Conservation (phyloP, 2,113 vertebrate species). For the Mustelus asterias region DNA sequence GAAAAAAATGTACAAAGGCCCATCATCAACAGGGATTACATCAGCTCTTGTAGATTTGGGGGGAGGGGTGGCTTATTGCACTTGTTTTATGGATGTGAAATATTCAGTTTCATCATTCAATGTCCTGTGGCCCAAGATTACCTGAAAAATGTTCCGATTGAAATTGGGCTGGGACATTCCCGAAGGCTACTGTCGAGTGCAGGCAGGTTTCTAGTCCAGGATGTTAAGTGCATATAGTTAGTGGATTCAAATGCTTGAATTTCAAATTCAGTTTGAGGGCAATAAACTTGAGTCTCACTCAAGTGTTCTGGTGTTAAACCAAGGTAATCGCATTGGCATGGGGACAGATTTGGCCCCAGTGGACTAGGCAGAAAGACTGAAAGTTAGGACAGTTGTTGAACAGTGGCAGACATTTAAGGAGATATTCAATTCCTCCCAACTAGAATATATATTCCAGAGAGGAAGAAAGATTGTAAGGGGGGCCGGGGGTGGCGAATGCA, state of each 20-base stretch:
- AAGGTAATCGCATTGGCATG: too few relatives aligned
- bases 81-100: not conserved
- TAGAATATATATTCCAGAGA: too few relatives aligned
- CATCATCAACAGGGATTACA: not conserved
- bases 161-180: not conserved
- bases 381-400: too few relatives aligned
- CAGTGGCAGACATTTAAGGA: too few relatives aligned
- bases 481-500: too few relatives aligned
- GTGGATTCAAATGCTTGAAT: not conserved
- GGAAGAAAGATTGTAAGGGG: too few relatives aligned
- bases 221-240: not conserved
- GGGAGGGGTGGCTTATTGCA: not conserved
- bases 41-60: not conserved
- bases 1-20: not conserved
- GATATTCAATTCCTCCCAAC: too few relatives aligned
- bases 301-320: too few relatives aligned
- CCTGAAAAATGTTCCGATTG: not conserved
- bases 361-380: too few relatives aligned
- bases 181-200: not conserved
- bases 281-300: too few relatives aligned
- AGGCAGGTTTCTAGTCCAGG: not conserved
- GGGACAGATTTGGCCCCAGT: too few relatives aligned
- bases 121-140: not conserved
- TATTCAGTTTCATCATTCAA: not conserved
- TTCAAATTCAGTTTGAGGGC: too few relatives aligned